Conservation (phyloP, 2,113 vertebrate species). For the Phrynosoma platyrhinos region DNA sequence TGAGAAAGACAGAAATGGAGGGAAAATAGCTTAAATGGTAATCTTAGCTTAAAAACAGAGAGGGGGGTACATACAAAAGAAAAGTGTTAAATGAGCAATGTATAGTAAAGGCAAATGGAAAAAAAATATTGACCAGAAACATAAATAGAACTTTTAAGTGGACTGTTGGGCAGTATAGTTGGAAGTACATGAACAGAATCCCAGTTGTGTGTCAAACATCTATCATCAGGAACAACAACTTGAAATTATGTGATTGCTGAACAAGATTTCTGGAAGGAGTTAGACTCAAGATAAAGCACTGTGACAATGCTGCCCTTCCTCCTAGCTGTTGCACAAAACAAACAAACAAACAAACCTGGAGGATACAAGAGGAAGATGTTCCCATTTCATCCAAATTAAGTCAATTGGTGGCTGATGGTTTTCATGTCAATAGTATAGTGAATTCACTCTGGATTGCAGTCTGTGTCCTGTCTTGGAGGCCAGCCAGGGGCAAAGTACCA, state of each 20-base stretch:
- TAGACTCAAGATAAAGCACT: not conserved
- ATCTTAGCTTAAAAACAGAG: not conserved
- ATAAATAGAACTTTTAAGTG: too few species aligned
- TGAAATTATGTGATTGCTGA: not conserved
- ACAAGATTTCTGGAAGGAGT: not conserved
- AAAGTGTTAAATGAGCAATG: too few species aligned
- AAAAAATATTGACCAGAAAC: not conserved
- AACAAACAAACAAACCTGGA: too few species aligned
- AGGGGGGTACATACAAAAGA: not conserved
- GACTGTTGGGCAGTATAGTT: not conserved
- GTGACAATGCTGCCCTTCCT: not conserved
- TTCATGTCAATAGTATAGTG: too few species aligned
- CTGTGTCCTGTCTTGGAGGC: too few species aligned
- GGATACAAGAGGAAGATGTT: too few species aligned
- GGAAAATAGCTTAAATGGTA: not conserved
- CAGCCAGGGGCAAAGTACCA: too few species aligned
- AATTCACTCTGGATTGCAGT: too few species aligned
- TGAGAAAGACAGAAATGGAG: not conserved
- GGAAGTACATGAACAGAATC: not conserved
- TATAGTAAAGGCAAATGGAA: not conserved
- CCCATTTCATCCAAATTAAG: too few species aligned
- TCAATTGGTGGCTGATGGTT: too few species aligned
- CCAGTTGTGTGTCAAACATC: not conserved
- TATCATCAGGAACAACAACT: not conserved
- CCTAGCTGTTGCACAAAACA: not conserved